Conservation (phyloP, 1,140 invertebrate genomes). For the Muscidifurax raptorellus region DNA sequence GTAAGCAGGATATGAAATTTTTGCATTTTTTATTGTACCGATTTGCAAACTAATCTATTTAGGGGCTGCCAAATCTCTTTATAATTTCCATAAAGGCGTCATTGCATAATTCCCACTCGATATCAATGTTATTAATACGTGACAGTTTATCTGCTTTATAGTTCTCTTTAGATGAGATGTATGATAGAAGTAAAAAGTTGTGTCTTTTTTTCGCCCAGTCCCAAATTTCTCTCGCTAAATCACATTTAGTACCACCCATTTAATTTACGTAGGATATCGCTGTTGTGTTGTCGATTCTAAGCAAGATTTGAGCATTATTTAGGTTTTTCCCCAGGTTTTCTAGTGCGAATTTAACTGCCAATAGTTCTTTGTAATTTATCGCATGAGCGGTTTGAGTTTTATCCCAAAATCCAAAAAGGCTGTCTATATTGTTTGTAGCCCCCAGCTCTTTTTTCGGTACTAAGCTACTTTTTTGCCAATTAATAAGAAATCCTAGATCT, state of each 20-base stretch:
- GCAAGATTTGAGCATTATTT: slow-evolving; percentile 4
- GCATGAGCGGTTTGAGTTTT: slow-evolving; percentile 37
- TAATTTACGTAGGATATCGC: slow-evolving; percentile 32
- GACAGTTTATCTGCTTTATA: background rate
- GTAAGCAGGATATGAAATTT: slow-evolving; percentile 39
- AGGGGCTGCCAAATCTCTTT: background rate
- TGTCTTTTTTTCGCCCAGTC: slow-evolving; percentile 9
- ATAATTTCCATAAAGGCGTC: background rate
- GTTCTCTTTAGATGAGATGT: slow-evolving; percentile 17
- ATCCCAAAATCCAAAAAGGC: slow-evolving; percentile 1
- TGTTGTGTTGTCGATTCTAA: slow-evolving; percentile 37
- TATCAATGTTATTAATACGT: background rate
- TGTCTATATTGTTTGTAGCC: background rate
- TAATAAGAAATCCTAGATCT: no score
- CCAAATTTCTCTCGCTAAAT: slow-evolving; percentile 27
- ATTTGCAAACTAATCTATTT: slow-evolving; percentile 46
- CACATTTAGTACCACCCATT: slow-evolving; percentile 32
- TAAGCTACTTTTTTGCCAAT: no score
- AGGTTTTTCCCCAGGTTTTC: background rate
- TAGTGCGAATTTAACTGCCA: background rate
- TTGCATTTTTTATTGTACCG: slow-evolving; percentile 41
- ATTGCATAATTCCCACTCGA: background rate
- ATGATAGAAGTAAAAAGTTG: slow-evolving; percentile 7
- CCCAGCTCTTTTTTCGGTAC: no score
- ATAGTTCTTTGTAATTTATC: slow-evolving; percentile 38